Evolutionary conservation across 2,113 vertebrate species (phyloP), one percentile per base, ranked within the genome.

Genomic region (Chamaetylas fuelleborni): DNA sequence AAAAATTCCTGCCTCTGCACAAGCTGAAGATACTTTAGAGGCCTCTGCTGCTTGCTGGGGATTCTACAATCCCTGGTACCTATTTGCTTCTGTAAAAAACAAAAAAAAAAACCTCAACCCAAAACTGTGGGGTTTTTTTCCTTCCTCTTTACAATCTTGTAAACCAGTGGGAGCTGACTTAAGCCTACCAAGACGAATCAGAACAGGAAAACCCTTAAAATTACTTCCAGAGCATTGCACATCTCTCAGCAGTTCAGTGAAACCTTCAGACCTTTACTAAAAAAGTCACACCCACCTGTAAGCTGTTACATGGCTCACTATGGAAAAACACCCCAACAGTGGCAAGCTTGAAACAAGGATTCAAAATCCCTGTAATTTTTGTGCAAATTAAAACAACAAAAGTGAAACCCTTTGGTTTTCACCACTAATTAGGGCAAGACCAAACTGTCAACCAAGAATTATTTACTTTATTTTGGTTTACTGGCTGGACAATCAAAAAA

Each of bases 251-350:
- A 56, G 22, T 51, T 76, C n/a, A 77, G 24, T 34, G 34, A 91
- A 88, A 76, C 33, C 42, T 93, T 78, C 40, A 62, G 7, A 60
- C 14, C 71, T 69, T 69, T 47, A 67, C 34, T 67, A 42, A 67
- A 62, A 62, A 19, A 78, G 36, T 28, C 36, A 66, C 40, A 45
- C 31, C 28, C 34, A 78, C 18, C 56, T 5, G 1, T n/a, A 45
- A 81, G 6, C 1, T 54, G 76, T 23, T 60, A 86, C 45, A 6
- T 10, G n/a, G 50, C 19, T 53, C 2, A 3, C 65, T 70, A 48
- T 3, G 9, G n/a, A 12, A 71, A 48, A 69, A 45, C 36, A 11
- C 9, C 8, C 7, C 20, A 53, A 12, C 24, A 60, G 0, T 14
- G 34, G 33, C 66, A 67, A 60, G 38, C 36, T 69, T 56, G 15